These are phyloP conservation scores for Autographa gamma DNA, from an alignment of 2,888 invertebrate genomes.

Conservation along the genomic window DNA sequence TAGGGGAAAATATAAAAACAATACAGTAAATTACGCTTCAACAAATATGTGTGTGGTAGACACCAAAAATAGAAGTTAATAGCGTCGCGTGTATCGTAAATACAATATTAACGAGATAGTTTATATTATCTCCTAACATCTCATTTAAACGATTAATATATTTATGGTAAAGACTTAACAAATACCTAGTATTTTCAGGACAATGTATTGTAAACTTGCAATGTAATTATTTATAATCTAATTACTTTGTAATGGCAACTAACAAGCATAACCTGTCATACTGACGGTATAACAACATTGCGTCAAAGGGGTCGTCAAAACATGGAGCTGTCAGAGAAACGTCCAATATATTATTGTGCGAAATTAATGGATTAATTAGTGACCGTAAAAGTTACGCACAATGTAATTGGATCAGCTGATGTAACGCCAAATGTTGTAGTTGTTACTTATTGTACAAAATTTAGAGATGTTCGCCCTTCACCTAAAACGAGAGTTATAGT, in stretches of 20 bases:
- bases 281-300: slow-evolving; percentile 31
- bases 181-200: background rate
- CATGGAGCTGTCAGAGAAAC: slow-evolving; percentile 37
- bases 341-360: slow-evolving; percentile 37
- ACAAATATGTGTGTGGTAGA: background rate
- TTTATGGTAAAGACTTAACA: too few species aligned
- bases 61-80: background rate
- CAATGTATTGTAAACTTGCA: slow-evolving; percentile 1
- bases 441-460: background rate
- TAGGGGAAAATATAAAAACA: slow-evolving; percentile 20
- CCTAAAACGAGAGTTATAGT: background rate
- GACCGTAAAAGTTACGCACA: slow-evolving; percentile 43
- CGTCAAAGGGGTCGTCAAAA: slow-evolving; percentile 27
- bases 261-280: slow-evolving; percentile 30
- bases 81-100: background rate
- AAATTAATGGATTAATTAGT: slow-evolving; percentile 42
- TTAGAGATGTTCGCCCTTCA: slow-evolving; percentile 23
- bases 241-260: slow-evolving; percentile 18
- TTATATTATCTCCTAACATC: too few species aligned
- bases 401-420: slow-evolving; percentile 46
- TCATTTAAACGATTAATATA: too few species aligned
- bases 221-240: slow-evolving; percentile 5
- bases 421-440: slow-evolving; percentile 53
- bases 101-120: too few species aligned
- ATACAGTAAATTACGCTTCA: background rate